Evolutionary conservation across 2,888 invertebrate genomes (phyloP).

Genomic region (Erebia palarica): DNA sequence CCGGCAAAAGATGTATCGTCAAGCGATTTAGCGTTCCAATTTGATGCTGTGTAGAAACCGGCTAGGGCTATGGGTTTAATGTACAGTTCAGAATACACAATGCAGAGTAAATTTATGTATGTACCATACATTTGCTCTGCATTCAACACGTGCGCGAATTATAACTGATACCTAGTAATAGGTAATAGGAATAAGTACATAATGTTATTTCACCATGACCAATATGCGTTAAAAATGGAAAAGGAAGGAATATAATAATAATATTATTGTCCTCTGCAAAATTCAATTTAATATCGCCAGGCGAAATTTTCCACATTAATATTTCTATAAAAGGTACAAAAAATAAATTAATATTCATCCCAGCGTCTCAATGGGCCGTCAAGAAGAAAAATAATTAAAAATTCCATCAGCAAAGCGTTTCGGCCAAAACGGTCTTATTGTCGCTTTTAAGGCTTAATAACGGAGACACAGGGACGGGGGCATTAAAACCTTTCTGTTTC

Average conservation of each 20-base stretch:
- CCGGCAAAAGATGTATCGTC: too few species aligned
- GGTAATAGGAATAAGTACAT: too few species aligned
- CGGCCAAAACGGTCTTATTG: conserved; percentile 62
- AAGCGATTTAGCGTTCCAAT: too few species aligned
- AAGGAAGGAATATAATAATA: not conserved
- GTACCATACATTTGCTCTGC: too few species aligned
- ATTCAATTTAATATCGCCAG: conserved; percentile 1
- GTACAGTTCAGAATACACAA: too few species aligned
- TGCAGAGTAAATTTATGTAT: too few species aligned
- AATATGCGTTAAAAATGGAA: not conserved
- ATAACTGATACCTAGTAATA: too few species aligned
- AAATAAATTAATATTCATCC: conserved; percentile 33
- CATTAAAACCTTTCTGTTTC: conserved; percentile 69
- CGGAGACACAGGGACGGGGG: conserved; percentile 69
- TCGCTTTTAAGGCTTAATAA: conserved; percentile 75
- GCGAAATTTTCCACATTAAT: conserved; percentile 20
- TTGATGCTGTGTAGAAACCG: too few species aligned
- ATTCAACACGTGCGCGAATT: too few species aligned
- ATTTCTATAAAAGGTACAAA: conserved; percentile 21
- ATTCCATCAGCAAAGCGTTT: conserved; percentile 62
- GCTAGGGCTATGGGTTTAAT: too few species aligned
- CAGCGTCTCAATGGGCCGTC: conserved; percentile 37
- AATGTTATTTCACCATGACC: not conserved
- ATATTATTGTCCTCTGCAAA: not conserved
- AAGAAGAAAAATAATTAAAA: conserved; percentile 51